Base-by-base conservation (phyloP, 2,888 invertebrate species). In the Sialis lutaria region DNA sequence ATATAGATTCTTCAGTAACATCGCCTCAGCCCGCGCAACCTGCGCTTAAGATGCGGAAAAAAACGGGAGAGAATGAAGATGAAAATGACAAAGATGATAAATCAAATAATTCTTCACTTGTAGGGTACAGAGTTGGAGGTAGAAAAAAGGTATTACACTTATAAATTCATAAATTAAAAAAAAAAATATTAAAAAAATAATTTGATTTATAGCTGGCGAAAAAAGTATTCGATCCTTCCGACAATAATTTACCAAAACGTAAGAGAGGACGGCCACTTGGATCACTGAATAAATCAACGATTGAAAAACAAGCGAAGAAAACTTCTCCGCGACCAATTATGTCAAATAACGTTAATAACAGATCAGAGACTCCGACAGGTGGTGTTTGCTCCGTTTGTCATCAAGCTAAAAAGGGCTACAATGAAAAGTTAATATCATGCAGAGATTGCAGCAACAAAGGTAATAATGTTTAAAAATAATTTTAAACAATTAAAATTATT, bases 161-260 rank as follows among this genome's bases (percentile, higher is more conserved):
- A 6, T 22, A 22, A 22, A 22, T 22, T 22, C 4, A n/a, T n/a
- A n/a, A n/a, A n/a, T 22, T 22, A 22, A 22, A 2, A 2, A 22
- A 22, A 22, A 22, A 22, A 22, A 2, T 31, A n/a, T 42, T 7
- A 31, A 8, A 31, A 8, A 8, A 42, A 31, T 60, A 42, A 30
- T 42, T 30, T 42, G 12, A 37, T 37, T 10, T 37, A 48, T 57
- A 75, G 77, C 78, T 84, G 70, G 86, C 85, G 0, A 86, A 84
- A 59, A 82, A 82, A 60, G 86, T 88, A 0, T 88, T 87, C 59
- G 87, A 88, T 64, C 88, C 88, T 3, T 87, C 87, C 0, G 86
- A 87, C 56, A 82, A 81, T 53, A 82, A 85, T 63, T 66, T 83
- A 35, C 84, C 86, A 7, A 74, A 72, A 54, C 75, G 77, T 58